These are phyloP conservation scores for Pterocles orientalis DNA, from an alignment of 2,113 vertebrate species.

Conservation along the genomic window DNA sequence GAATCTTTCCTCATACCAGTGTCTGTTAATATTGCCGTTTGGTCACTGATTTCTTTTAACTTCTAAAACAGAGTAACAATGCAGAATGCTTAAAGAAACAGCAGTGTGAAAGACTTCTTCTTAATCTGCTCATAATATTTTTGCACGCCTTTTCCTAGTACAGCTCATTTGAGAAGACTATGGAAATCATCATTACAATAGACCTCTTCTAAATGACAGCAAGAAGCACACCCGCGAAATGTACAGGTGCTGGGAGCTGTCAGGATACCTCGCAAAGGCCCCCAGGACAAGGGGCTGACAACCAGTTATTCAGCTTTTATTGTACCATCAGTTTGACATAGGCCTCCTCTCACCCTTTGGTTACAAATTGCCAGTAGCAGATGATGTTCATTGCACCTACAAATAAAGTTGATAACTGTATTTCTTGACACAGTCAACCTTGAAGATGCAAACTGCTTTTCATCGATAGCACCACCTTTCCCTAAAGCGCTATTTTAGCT, in stretches of 20 bases:
- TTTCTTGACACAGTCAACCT: not conserved
- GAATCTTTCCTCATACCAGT: not conserved
- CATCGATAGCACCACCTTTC: not conserved
- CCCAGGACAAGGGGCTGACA: not conserved
- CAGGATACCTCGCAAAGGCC: not conserved
- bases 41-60: not conserved
- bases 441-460: not conserved
- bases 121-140: not conserved
- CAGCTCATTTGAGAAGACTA: constrained; percentile 4
- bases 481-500: not conserved
- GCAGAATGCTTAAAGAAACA: not conserved
- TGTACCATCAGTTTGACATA: not conserved
- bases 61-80: not conserved
- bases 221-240: not conserved
- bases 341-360: not conserved
- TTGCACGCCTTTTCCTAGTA: not conserved
- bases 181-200: not conserved
- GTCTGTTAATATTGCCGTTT: not conserved
- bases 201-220: not conserved
- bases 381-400: not conserved
- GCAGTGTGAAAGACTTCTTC: not conserved
- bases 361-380: not conserved
- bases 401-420: not conserved
- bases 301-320: not conserved
- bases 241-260: not conserved